Base-by-base conservation (phyloP, 2,797 vertebrate genomes). In the Chrysocyon brachyurus region DNA sequence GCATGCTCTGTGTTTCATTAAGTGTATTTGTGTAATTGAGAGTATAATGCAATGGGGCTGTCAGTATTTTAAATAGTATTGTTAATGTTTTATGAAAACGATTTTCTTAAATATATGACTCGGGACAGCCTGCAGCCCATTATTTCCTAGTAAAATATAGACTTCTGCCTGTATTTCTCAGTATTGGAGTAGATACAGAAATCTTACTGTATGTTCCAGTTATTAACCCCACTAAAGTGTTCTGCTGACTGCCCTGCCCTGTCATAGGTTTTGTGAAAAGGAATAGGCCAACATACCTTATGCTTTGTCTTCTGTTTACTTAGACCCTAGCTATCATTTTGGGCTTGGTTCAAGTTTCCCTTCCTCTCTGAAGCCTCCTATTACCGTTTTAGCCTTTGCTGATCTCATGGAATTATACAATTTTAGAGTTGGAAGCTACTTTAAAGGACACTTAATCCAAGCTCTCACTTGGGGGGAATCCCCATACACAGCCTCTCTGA, bases 351-450 rank as follows among this genome's bases (percentile, higher is more conserved):
- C 79, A 96, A 93, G 82, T 96, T 94, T 91, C 73, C 77, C 46
- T 83, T 93, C 77, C 89, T 95, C 63, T 79, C 83, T 86, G 57
- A 96, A 97, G 86, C 86, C 84, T 87, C 94, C 83, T 93, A 85
- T 95, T 83, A 89, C 94, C 73, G 75, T 91, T 95, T 96, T 96
- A 95, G 95, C 88, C 36, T 96, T 93, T 77, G 82, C 79, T 97
- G 96, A 97, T 94, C 97, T 97, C 94, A 95, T 91, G 97, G 97
- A 96, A 93, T 97, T 97, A 90, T 40, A 91, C 56, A 96, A 72
- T 96, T 94, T 95, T 94, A 91, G 92, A 96, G 57, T 94, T 92
- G 96, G 96, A 96, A 96, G 46, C 56, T 46, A 92, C 94, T 96
- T 94, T 95, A 96, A 97, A 98, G 94, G 87, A 95, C 88, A 84